Base-by-base conservation (phyloP, 2,797 vertebrate genomes). In the Macropodus opercularis region DNA sequence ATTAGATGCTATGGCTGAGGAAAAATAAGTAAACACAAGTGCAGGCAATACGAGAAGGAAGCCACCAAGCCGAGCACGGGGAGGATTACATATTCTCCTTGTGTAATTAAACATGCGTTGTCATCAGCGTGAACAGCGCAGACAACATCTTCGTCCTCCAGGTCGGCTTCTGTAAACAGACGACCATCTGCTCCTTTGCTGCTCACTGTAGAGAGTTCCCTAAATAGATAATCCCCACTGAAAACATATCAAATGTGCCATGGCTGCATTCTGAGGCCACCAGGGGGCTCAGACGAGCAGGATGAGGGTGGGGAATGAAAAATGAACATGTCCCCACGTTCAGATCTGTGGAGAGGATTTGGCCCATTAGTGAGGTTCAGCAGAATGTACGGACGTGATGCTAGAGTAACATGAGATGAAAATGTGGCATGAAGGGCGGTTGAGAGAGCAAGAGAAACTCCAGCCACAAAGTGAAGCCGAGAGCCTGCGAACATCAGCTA, bases 151-250 rank as follows among this genome's bases (percentile, higher is more conserved):
- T 58, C 52, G 75, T 64, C 65, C 57, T 78, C 22, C 40, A 18
- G 18, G 43, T 11, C 54, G 39, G 63, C 68, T 56, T 69, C 19
- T 62, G 52, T 10, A 44, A 69, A 86, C 72, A 44, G 52, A 71
- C 39, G 59, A 64, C 81, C 85, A 88, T 88, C 83, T 90, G 88
- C 46, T 75, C 48, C 49, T 57, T 39, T 66, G 18, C 48, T 18
- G 57, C 48, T 21, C 22, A 15, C 43, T 23, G 61, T 67, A 54
- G 63, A 85, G 80, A 87, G 80, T 78, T 84, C 68, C 55, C 72
- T 72, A 72, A 82, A 86, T 15, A 80, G 69, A 83, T 89, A 84
- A 90, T 89, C 86, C 81, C 81, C 60, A 35, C 26, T 53, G 39
- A 73, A 76, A 58, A 22, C 48, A 1, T 38, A 5, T 17, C 32